Percentiles rank a stretch among this genome's conserved stretches.
These are phyloP conservation scores for Pyrgus malvae DNA, from an alignment of 2,888 invertebrate species.

Conservation along the genomic window DNA sequence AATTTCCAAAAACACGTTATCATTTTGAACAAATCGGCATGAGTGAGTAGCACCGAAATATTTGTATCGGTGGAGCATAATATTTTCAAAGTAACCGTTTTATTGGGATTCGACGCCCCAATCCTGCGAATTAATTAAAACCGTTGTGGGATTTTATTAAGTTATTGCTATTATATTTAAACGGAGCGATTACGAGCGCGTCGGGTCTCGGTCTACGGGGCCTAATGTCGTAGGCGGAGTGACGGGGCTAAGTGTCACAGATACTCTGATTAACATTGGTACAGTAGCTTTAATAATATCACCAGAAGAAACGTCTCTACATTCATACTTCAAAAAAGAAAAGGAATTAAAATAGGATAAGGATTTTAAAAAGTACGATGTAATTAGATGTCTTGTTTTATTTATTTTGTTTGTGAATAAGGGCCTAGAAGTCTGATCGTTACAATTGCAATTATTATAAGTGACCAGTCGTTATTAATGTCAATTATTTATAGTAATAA, in stretches of 20 bases:
- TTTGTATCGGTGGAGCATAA: slow-evolving; percentile 16
- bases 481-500: too few relatives aligned
- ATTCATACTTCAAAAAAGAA: too few relatives aligned
- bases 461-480: too few relatives aligned
- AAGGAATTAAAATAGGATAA: too few relatives aligned
- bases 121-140: slow-evolving; percentile 75
- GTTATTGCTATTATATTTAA: slow-evolving; percentile 78
- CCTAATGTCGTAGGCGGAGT: slow-evolving; percentile 46
- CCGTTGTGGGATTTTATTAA: slow-evolving; percentile 70
- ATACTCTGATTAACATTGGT: not conserved
- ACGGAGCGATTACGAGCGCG: slow-evolving; percentile 60
- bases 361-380: too few relatives aligned
- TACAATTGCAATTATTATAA: too few relatives aligned
- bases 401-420: too few relatives aligned
- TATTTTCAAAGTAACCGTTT: slow-evolving; percentile 60
- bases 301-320: too few relatives aligned
- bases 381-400: too few relatives aligned
- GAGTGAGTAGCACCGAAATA: not conserved
- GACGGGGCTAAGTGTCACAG: not conserved
- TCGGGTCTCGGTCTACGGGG: slow-evolving; percentile 41
- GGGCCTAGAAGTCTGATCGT: too few relatives aligned
- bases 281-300: not conserved
- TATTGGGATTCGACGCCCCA: slow-evolving; percentile 64
- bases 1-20: not conserved
- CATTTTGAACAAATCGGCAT: too few relatives aligned